phyloP scores from a whole-genome alignment of 2,888 invertebrate genomes.

The Leucophenga montana region DNA sequence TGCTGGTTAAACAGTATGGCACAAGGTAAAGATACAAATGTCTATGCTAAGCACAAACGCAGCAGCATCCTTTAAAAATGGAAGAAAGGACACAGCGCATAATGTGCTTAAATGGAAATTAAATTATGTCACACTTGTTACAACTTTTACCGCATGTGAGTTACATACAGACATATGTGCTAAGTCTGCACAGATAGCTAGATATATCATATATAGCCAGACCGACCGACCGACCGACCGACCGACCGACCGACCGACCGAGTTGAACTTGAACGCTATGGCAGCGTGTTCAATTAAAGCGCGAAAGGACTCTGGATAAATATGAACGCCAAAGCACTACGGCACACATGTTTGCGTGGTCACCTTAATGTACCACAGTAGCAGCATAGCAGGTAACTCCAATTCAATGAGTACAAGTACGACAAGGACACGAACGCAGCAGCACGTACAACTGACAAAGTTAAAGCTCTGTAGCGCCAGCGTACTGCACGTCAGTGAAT shows the following conservation, averaged over 20 bases:
- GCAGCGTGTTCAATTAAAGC: conserved; percentile 18
- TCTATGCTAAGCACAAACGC: background rate
- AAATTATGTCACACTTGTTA: conserved; percentile 16
- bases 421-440: conserved; percentile 15
- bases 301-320: conserved; percentile 3
- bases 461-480: background rate
- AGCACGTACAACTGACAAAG: conserved; percentile 15
- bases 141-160: background rate
- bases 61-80: background rate
- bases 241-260: background rate
- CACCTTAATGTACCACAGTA: conserved; percentile 18
- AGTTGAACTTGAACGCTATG: conserved; percentile 4
- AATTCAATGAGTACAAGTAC: background rate
- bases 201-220: background rate
- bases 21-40: background rate
- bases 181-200: background rate
- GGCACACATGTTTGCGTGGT: conserved; percentile 17
- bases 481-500: background rate
- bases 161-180: background rate
- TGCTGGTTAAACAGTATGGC: too few relatives aligned
- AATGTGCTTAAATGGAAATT: conserved; percentile 21
- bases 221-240: background rate
- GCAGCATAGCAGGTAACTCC: background rate
- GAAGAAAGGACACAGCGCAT: too few relatives aligned
- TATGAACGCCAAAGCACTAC: background rate